Evolutionary conservation across 2,888 invertebrate species (phyloP), one percentile per base, ranked within the genome.

Genomic region (Amphiduros pacificus): DNA sequence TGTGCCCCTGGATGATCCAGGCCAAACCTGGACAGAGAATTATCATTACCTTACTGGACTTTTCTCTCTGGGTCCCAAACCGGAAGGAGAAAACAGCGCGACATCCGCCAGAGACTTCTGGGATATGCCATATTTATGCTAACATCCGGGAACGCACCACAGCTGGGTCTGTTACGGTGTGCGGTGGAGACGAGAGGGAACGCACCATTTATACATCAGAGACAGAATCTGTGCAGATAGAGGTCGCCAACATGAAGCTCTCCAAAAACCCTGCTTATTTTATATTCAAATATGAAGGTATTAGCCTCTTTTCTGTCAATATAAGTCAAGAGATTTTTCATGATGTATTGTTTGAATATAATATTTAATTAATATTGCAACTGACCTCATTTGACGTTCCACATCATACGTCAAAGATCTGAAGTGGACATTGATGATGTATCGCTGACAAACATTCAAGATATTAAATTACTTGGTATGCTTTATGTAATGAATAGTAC

Each of bases 111-210:
- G 59, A 41, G n/a, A 55, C 53, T n/a, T 60, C 60, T 4, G 65
- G 62, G 2, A 29, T 65, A 20, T 65, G 65, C 53, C 62, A 62
- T 20, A 65, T 65, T 53, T 62, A 62, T 28, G 65, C 62, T 0
- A 51, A 65, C 52, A 59, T 65, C 31, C 32, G 44, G 14, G 60
- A 58, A 55, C 36, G 41, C 27, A 40, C 40, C 24, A 41, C 55
- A 4, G 55, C 55, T 28, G 41, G 40, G 9, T 40, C 40, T 20
- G 59, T 59, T 31, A 59, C 59, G 6, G 27, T 59, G n/a, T 59
- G 59, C 28, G 59, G 59, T 9, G 52, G 59, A n/a, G 59, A 51
- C 27, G 22, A 27, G 11, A 26, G 52, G 28, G 31, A 55, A n/a
- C 49, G 59, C 28, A 36, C 55, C 31, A 54, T 65, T 27, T 65